Evolutionary conservation across 1,140 invertebrate genomes (phyloP).

Genomic region (Anthonomus grandis): DNA sequence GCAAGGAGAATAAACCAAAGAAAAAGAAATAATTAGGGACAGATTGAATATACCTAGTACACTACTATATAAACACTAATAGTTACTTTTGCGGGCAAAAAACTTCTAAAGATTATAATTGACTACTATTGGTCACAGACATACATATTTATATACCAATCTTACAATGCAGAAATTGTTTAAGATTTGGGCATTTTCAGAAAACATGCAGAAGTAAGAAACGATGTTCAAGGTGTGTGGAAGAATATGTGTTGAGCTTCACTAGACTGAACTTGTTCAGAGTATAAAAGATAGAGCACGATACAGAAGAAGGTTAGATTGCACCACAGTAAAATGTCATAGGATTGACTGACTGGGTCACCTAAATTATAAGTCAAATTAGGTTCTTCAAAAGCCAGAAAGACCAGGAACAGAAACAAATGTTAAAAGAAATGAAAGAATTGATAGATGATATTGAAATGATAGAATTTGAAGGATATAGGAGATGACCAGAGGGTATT

Average conservation of each 20-base stretch:
- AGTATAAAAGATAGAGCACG: not conserved
- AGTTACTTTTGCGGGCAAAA: not conserved
- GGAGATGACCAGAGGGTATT: not conserved
- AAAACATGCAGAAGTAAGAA: not conserved
- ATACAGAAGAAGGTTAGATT: not conserved
- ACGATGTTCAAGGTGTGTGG: not conserved
- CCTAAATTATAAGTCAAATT: not conserved
- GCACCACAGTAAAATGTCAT: not conserved
- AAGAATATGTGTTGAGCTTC: not conserved
- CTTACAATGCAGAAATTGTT: not conserved
- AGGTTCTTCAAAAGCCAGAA: not conserved
- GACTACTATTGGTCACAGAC: not conserved
- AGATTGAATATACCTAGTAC: not conserved
- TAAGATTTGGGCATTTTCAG: not conserved
- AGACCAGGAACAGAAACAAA: not conserved
- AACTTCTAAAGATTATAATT: not conserved
- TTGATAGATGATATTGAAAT: not conserved
- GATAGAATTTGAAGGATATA: not conserved
- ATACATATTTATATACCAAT: not conserved
- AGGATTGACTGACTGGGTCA: not conserved
- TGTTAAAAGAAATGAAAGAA: not conserved
- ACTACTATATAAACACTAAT: too few relatives aligned
- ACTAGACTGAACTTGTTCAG: not conserved
- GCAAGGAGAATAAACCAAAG: not conserved
- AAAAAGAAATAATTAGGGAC: not conserved